A percentile compares a stretch with the other conserved stretches of the same genome.
These are phyloP conservation scores for Danaus plexippus DNA, from an alignment of 1,140 invertebrate genomes.

Conservation along the genomic window DNA sequence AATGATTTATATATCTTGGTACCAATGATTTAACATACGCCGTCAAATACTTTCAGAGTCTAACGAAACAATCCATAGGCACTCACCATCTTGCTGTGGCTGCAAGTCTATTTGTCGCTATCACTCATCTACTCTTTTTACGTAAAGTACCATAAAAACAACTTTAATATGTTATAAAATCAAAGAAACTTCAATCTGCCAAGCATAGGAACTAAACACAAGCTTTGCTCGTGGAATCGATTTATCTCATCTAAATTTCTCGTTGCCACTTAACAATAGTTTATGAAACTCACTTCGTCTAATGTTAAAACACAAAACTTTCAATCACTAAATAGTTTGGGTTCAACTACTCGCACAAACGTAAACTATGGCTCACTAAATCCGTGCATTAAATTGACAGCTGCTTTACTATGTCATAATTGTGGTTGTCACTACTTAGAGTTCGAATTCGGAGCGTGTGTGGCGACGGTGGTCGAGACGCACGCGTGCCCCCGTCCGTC, in stretches of 20 bases:
- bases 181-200: slow-evolving; percentile 30
- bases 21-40: no score
- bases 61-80: neutral
- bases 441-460: slow-evolving; percentile 65
- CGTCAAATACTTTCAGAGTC: no score
- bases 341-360: slow-evolving; percentile 33
- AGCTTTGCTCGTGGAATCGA: slow-evolving; percentile 56
- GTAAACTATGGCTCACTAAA: slow-evolving; percentile 31
- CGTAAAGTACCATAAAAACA: no score
- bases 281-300: slow-evolving; percentile 32
- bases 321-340: slow-evolving; percentile 21
- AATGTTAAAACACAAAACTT: slow-evolving; percentile 23
- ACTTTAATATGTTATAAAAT: slow-evolving; percentile 9
- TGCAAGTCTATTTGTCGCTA: neutral
- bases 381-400: slow-evolving; percentile 46
- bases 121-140: slow-evolving; percentile 1
- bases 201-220: slow-evolving; percentile 69
- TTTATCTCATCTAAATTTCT: slow-evolving; percentile 41
- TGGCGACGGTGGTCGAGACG: slow-evolving; percentile 60
- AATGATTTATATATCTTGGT: slow-evolving; percentile 11
- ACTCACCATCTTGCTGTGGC: slow-evolving; percentile 8
- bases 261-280: slow-evolving; percentile 35
- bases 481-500: slow-evolving; percentile 45
- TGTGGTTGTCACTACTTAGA: slow-evolving; percentile 31
- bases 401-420: slow-evolving; percentile 18